Evolutionary conservation across 2,888 invertebrate genomes (phyloP).

Genomic region (Isoperla grammatica): DNA sequence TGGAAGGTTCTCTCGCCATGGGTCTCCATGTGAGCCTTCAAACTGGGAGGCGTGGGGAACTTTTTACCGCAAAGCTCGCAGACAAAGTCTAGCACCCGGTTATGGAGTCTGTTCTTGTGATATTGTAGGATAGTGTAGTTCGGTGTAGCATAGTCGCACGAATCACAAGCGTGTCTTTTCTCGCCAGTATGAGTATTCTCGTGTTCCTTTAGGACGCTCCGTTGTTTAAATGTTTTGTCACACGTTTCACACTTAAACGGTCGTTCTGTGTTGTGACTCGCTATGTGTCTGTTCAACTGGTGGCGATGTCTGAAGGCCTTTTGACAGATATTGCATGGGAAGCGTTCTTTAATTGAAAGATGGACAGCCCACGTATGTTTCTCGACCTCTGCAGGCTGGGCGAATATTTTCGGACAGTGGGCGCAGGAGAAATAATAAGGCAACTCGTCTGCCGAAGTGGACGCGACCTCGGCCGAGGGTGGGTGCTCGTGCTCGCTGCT

Average conservation of each 20-base stretch:
- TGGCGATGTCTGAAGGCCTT: no score
- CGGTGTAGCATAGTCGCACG: background rate
- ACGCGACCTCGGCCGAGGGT: no score
- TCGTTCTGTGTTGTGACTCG: background rate
- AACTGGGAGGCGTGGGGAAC: background rate
- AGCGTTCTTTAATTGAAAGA: no score
- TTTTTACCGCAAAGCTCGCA: constrained; percentile 4
- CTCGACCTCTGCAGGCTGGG: no score
- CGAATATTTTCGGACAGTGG: no score
- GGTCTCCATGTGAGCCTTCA: constrained; percentile 18
- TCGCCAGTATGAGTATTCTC: background rate
- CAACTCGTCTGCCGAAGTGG: no score
- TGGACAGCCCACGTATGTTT: no score
- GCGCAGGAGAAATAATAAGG: no score
- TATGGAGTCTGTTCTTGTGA: constrained; percentile 4
- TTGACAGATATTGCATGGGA: no score
- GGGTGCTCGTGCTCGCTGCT: no score
- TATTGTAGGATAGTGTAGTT: background rate
- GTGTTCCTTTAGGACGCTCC: background rate
- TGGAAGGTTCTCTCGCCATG: constrained; percentile 25
- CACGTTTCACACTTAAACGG: constrained; percentile 6
- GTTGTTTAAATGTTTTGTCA: background rate
- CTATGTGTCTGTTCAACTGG: no score
- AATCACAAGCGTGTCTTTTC: background rate
- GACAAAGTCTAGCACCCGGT: background rate